Base-by-base conservation (phyloP, 2,113 vertebrate species). In the Mohoua ochrocephala region DNA sequence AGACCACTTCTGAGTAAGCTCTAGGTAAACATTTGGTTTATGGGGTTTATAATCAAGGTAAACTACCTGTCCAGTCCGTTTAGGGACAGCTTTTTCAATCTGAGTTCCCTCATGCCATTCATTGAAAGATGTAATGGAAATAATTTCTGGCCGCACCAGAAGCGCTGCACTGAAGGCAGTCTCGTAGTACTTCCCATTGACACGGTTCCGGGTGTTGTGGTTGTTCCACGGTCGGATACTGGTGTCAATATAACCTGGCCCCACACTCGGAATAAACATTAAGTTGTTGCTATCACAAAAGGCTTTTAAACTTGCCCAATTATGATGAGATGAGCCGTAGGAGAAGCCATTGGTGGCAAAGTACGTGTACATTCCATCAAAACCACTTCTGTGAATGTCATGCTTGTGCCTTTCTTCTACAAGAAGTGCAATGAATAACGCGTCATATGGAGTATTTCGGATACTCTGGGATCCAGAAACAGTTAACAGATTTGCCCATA, bases 61-160 rank as follows among this genome's bases (percentile, higher is more conserved):
- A 35, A 98, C 97, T 2, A 97, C 95, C 56, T 97, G 97, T 71
- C 97, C 95, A 45, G 97, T 98, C 49, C 96, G 98, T 97, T 99
- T 99, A 23, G 99, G 99, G 52, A 99, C 53, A 27, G 99, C 99
- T 91, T 98, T 98, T 98, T 99, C 99, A 87, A 99, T 99, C 93
- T 99, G 99, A 44, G 99, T 99, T 68, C 99, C 99, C 96, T 99
- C 99, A 12, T 99, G 99, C 99, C 99, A 99, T 85, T 99, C 99
- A 67, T 99, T 99, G 83, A 99, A 99, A 33, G 99, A 99, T 2
- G 99, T 99, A 69, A 99, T 98, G 2, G 99, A 99, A 93, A 99
- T 98, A 27, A 99, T 97, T 95, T 98, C 98, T 11, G 99, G 98
- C 23, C 97, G 97, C 33, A 98, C 97, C 35, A 98, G 84, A 41